Conservation (phyloP, 2,113 vertebrate genomes). For the Brienomyrus brachyistius region DNA sequence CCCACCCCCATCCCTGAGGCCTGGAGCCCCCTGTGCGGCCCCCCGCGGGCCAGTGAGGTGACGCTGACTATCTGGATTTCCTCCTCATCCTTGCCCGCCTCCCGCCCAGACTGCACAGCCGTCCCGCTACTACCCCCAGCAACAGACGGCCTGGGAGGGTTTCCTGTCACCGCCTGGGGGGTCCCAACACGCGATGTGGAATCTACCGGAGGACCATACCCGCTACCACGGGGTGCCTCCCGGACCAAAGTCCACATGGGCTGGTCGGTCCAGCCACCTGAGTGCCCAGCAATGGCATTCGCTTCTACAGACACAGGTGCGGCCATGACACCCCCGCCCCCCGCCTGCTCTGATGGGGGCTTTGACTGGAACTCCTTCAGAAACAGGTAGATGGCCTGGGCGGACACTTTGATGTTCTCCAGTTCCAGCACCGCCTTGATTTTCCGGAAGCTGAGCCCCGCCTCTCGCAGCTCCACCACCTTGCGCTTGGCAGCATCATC, state of each 20-base stretch:
- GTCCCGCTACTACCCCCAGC: slow-evolving; percentile 17
- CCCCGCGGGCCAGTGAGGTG: slow-evolving; percentile 55
- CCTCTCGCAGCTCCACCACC: slow-evolving; percentile 73
- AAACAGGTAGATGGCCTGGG: slow-evolving; percentile 74
- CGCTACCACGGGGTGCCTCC: slow-evolving; percentile 42
- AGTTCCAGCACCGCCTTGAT: slow-evolving; percentile 80
- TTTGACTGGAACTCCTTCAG: slow-evolving; percentile 67
- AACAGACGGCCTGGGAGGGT: not conserved
- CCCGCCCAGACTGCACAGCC: slow-evolving; percentile 20
- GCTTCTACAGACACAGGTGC: not conserved
- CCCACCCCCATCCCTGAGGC: slow-evolving; percentile 17
- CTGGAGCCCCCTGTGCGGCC: slow-evolving; percentile 35
- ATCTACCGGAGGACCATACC: slow-evolving; percentile 31
- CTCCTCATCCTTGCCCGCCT: slow-evolving; percentile 37
- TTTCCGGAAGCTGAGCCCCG: slow-evolving; percentile 75
- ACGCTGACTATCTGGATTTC: slow-evolving; percentile 64
- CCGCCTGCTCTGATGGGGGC: slow-evolving; percentile 44
- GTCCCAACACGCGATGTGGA: slow-evolving; percentile 41
- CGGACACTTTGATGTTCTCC: slow-evolving; percentile 73
- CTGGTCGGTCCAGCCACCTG: slow-evolving; percentile 51
- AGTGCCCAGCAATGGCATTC: slow-evolving; percentile 20
- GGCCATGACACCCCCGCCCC: not conserved
- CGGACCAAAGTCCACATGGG: slow-evolving; percentile 51
- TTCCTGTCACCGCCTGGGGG: slow-evolving; percentile 18
- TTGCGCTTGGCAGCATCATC: slow-evolving; percentile 73